Percentiles rank a stretch among this genome's conserved stretches.
These are phyloP conservation scores for Caenorhabditis sinica DNA, from an alignment of 2,888 invertebrate genomes.

Conservation along the genomic window DNA sequence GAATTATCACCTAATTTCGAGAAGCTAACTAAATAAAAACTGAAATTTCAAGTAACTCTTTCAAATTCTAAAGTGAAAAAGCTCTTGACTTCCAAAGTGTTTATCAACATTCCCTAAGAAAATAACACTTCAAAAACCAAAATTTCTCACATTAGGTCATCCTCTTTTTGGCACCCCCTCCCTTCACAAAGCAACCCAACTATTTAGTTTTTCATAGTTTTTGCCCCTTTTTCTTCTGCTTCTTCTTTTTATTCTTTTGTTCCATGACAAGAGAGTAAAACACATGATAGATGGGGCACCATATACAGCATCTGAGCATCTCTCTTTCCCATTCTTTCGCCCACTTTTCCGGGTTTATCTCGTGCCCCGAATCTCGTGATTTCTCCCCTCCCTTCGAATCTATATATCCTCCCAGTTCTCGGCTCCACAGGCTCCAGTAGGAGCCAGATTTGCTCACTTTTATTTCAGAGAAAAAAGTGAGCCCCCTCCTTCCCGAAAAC, in stretches of 20 bases:
- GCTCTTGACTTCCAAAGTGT: conserved; percentile 1
- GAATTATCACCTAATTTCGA: too few species aligned
- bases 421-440: conserved; percentile 4
- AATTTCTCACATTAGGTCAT: conserved; percentile 15
- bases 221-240: neutral
- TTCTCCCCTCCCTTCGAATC: neutral
- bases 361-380: conserved; percentile 60
- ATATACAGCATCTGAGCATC: conserved; percentile 40
- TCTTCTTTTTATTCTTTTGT: conserved; percentile 14
- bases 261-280: conserved; percentile 52
- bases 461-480: conserved; percentile 1
- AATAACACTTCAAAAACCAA: conserved; percentile 34
- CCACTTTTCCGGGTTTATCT: conserved; percentile 43
- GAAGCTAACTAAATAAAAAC: neutral
- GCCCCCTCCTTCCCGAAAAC: conserved; percentile 20
- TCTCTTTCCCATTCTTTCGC: neutral
- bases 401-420: neutral
- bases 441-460: conserved; percentile 17
- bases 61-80: neutral
- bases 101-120: neutral
- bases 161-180: too few species aligned
- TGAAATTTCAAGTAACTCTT: neutral
- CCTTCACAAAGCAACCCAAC: neutral
- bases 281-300: conserved; percentile 59
- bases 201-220: conserved; percentile 34